Conservation (phyloP, 1,140 invertebrate species). For the Lethrus apterus region DNA sequence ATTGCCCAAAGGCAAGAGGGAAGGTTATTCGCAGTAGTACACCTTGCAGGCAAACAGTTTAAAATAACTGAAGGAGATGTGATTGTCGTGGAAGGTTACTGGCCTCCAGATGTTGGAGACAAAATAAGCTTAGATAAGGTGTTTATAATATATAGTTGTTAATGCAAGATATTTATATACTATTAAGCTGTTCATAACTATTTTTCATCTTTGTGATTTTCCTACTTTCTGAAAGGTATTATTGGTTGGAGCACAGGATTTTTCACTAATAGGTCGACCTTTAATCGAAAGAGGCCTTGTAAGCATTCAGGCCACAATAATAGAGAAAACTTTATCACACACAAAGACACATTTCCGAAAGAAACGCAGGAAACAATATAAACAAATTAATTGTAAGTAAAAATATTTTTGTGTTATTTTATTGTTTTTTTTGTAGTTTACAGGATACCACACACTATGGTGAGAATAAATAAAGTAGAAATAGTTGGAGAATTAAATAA, state of each 20-base stretch:
- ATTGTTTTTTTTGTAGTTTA: constrained; percentile 46
- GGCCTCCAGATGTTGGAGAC: constrained; percentile 78
- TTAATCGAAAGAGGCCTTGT: constrained; percentile 69
- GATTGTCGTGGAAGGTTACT: constrained; percentile 73
- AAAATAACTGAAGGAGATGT: constrained; percentile 84
- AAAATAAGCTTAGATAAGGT: constrained; percentile 82
- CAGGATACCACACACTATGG: constrained; percentile 59
- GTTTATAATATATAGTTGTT: constrained; percentile 2
- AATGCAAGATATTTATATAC: no score
- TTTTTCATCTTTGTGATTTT: neutral
- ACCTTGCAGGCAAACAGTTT: constrained; percentile 76
- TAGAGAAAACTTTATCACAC: constrained; percentile 83
- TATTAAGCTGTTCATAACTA: neutral
- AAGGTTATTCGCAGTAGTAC: constrained; percentile 79
- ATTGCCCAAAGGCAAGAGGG: constrained; percentile 51
- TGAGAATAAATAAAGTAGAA: constrained; percentile 65
- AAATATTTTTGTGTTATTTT: constrained; percentile 9
- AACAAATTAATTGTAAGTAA: constrained; percentile 62
- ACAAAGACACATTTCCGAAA: constrained; percentile 71
- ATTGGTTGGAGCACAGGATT: constrained; percentile 74
- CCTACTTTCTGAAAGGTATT: constrained; percentile 49
- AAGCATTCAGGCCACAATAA: constrained; percentile 73
- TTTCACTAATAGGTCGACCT: constrained; percentile 77
- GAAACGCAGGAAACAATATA: constrained; percentile 68
- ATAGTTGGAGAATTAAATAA: constrained; percentile 39